These are phyloP conservation scores for Clamator glandarius DNA, from an alignment of 2,797 vertebrate genomes.

Conservation along the genomic window DNA sequence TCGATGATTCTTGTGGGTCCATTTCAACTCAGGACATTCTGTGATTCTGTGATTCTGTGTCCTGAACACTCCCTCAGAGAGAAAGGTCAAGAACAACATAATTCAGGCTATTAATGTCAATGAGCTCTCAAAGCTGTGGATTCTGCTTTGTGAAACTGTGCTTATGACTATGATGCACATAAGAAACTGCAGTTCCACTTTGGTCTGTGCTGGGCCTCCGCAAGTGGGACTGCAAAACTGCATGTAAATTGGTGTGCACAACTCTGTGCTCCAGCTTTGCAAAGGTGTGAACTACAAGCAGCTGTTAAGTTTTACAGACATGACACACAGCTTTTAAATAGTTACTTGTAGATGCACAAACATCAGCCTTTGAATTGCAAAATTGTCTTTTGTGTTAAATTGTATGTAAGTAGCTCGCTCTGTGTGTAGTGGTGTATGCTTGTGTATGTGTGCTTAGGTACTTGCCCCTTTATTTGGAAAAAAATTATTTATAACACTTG, in stretches of 20 bases:
- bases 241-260: neutral
- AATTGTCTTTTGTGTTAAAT: neutral
- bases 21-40: no score
- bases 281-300: neutral
- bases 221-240: neutral
- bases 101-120: neutral
- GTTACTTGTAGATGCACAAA: neutral
- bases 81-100: neutral
- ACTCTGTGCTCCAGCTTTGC: fast-evolving
- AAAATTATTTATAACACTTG: constrained; percentile 4
- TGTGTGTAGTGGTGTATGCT: neutral
- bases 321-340: neutral
- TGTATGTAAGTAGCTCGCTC: neutral
- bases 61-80: neutral
- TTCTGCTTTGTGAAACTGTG: neutral
- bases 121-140: neutral
- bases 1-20: no score
- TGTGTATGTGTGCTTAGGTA: neutral
- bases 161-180: neutral
- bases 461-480: neutral
- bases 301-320: neutral
- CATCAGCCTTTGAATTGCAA: neutral
- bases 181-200: neutral
- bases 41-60: neutral
- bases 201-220: neutral